A percentile compares a stretch with the other conserved stretches of the same genome.
These are phyloP conservation scores for Sapayoa aenigma DNA, from an alignment of 2,113 vertebrate genomes.

Conservation along the genomic window DNA sequence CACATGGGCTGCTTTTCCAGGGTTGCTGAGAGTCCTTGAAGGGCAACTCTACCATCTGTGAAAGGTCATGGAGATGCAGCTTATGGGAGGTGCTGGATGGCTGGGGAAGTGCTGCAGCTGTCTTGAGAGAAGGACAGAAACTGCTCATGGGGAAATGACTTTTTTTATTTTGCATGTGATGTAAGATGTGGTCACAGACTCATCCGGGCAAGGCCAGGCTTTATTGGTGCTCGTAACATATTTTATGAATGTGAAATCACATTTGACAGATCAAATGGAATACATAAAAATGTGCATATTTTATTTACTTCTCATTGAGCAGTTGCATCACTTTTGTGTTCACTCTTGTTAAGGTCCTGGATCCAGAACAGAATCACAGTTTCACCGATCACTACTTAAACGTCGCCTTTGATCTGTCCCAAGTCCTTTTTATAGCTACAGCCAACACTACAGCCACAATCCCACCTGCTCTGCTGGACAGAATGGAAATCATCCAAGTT, in stretches of 20 bases:
- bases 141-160: background rate
- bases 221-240: background rate
- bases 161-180: background rate
- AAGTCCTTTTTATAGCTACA: constrained; percentile 97
- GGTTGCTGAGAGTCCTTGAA: background rate
- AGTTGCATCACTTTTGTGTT: background rate
- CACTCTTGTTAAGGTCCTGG: constrained; percentile 81
- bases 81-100: background rate
- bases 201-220: background rate
- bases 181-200: background rate
- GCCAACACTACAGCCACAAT: constrained; percentile 93
- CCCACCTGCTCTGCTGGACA: constrained; percentile 90
- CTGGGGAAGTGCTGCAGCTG: background rate
- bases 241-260: background rate
- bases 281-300: background rate
- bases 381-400: constrained; percentile 98
- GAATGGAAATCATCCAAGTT: constrained; percentile 96
- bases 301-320: background rate
- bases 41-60: background rate
- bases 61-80: background rate
- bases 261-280: background rate
- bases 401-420: constrained; percentile 95
- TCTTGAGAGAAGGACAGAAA: background rate
- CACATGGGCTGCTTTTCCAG: background rate
- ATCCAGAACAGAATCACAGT: constrained; percentile 97